A percentile compares a stretch with the other conserved stretches of the same genome.
phyloP scores from a whole-genome alignment of 53 echinoderm and acorn worm genomes.

The Paracentrotus lividus region DNA sequence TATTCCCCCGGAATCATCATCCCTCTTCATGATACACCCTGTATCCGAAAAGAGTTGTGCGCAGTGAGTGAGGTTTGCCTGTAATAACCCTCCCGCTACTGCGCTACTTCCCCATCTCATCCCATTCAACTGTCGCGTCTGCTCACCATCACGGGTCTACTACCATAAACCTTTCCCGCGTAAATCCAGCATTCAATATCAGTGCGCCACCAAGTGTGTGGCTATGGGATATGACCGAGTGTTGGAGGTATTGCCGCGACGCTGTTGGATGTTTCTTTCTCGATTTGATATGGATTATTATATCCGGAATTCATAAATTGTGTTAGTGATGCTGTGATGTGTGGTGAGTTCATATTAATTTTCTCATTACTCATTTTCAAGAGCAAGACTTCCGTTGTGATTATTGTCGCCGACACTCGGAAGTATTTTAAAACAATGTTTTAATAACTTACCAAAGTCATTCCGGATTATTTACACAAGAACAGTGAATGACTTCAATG shows the following conservation, averaged over 20 bases:
- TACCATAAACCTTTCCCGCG: background rate
- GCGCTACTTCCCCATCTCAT: background rate
- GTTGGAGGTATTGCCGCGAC: background rate
- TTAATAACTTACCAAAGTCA: too few relatives aligned
- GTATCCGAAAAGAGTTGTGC: background rate
- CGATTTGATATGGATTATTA: constrained; percentile 17
- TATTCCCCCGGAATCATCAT: background rate
- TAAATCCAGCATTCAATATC: background rate
- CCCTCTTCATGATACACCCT: background rate
- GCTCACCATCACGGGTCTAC: background rate
- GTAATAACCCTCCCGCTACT: background rate
- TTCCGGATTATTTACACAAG: too few relatives aligned
- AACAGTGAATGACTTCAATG: too few relatives aligned
- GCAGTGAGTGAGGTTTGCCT: background rate
- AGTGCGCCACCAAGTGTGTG: constrained; percentile 36
- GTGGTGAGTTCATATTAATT: background rate
- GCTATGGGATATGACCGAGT: background rate
- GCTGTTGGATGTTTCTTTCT: background rate
- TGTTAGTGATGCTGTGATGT: background rate
- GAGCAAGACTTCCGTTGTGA: background rate
- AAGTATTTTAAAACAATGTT: too few relatives aligned
- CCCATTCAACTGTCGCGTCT: background rate
- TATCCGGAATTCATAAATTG: background rate
- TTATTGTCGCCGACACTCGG: too few relatives aligned
- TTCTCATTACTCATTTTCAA: background rate